Percentiles rank a stretch among this genome's conserved stretches.
phyloP scores from a whole-genome alignment of 1,140 invertebrate genomes.

The Berghia stephanieae region DNA sequence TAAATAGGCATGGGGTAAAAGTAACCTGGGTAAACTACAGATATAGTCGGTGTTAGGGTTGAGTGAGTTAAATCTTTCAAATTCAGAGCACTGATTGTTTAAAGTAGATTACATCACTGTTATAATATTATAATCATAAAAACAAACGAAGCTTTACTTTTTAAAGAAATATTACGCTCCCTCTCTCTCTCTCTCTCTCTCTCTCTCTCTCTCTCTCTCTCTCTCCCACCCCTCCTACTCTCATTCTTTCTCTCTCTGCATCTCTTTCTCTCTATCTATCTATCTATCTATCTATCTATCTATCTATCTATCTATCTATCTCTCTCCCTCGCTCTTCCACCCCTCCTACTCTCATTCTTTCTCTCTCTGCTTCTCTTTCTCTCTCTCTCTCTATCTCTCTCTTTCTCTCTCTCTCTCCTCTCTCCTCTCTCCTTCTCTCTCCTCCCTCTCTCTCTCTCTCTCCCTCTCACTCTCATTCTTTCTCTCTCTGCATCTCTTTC shows the following conservation, averaged over 20 bases:
- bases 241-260: neutral
- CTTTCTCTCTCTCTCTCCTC: neutral
- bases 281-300: neutral
- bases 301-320: neutral
- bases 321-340: neutral
- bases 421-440: conserved; percentile 6
- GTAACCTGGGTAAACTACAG: too few relatives aligned
- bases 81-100: too few relatives aligned
- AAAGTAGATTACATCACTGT: too few relatives aligned
- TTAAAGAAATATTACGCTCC: too few relatives aligned
- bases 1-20: too few relatives aligned
- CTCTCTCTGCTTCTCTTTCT: neutral
- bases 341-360: neutral
- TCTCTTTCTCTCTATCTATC: neutral
- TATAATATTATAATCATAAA: too few relatives aligned
- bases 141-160: too few relatives aligned
- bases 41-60: too few relatives aligned
- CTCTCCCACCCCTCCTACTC: neutral
- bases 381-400: neutral
- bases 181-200: too few relatives aligned
- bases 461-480: conserved; percentile 6
- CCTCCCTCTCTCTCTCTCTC: conserved; percentile 7
- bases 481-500: neutral
- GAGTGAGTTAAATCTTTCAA: too few relatives aligned
- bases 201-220: neutral